Percentiles rank a stretch among this genome's conserved stretches.
Conservation (phyloP, 2,888 invertebrate species). For the Harpagoxenus sublaevis region DNA sequence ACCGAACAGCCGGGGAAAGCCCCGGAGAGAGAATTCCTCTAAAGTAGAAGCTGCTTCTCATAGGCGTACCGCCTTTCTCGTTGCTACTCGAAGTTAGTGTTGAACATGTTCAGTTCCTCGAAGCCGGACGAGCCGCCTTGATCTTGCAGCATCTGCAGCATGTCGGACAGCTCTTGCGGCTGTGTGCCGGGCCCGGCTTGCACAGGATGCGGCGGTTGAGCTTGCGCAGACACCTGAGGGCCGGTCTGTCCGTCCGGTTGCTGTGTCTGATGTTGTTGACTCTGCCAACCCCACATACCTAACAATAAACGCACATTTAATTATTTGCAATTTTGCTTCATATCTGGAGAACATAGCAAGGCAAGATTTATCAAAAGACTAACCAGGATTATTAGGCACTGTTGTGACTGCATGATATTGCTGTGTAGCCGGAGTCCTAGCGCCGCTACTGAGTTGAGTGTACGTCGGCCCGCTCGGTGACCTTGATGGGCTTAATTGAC, state of each 20-base stretch:
- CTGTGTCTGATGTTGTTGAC: conserved; percentile 84
- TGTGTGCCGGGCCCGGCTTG: conserved; percentile 89
- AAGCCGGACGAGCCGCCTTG: conserved; percentile 94
- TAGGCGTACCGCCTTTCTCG: conserved; percentile 55
- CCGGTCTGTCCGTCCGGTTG: conserved; percentile 84
- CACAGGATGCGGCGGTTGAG: conserved; percentile 82
- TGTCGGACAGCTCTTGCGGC: conserved; percentile 95
- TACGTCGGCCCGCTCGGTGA: conserved; percentile 95
- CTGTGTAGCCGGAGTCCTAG: conserved; percentile 86
- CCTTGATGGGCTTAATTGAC: conserved; percentile 92
- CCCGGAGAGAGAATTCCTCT: conserved; percentile 42
- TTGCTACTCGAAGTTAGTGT: conserved; percentile 90
- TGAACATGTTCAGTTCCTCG: conserved; percentile 97
- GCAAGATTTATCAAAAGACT: conserved; percentile 18
- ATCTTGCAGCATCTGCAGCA: conserved; percentile 96
- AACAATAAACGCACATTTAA: conserved; percentile 60
- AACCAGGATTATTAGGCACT: conserved; percentile 86
- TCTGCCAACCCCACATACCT: conserved; percentile 94
- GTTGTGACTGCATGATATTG: conserved; percentile 87
- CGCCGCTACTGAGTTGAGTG: conserved; percentile 92
- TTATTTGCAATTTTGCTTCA: background rate
- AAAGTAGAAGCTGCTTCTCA: conserved; percentile 60
- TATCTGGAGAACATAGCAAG: background rate
- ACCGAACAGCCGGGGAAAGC: conserved; percentile 29
- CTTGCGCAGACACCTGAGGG: conserved; percentile 81